phyloP scores from a whole-genome alignment of 2,888 invertebrate genomes.

The Allacma fusca region DNA sequence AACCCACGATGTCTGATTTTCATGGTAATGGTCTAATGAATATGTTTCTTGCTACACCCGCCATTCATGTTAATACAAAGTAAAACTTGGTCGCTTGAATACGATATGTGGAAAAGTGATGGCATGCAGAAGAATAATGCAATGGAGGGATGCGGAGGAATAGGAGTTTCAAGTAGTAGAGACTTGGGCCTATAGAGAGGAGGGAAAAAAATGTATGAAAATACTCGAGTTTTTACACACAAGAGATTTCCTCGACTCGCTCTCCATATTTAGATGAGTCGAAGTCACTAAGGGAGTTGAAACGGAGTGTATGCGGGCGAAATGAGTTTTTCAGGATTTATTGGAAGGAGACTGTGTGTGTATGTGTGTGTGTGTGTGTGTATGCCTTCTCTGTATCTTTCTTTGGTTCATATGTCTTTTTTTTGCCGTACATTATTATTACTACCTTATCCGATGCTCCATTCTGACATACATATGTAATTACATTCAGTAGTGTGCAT shows the following conservation, averaged over 20 bases:
- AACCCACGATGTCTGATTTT: slow-evolving; percentile 61
- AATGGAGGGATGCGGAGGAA: neutral
- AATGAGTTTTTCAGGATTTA: slow-evolving; percentile 58
- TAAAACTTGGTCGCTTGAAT: slow-evolving; percentile 26
- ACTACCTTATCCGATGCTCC: too few species aligned
- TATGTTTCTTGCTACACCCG: slow-evolving; percentile 46
- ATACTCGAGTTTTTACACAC: slow-evolving; percentile 9
- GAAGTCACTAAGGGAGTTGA: slow-evolving; percentile 28
- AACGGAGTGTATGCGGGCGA: slow-evolving; percentile 32
- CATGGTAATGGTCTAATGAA: slow-evolving; percentile 61
- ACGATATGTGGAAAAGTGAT: slow-evolving; percentile 16
- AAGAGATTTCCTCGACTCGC: slow-evolving; percentile 24
- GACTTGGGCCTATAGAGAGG: neutral
- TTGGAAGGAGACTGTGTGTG: slow-evolving; percentile 43
- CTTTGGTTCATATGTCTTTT: neutral
- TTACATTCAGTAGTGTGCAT: neutral
- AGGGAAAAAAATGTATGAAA: slow-evolving; percentile 9
- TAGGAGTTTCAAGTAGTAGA: slow-evolving; percentile 16
- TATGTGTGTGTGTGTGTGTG: neutral
- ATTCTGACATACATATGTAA: too few species aligned
- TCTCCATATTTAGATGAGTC: slow-evolving; percentile 36
- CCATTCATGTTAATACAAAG: slow-evolving; percentile 34
- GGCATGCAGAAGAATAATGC: slow-evolving; percentile 25
- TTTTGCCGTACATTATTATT: too few species aligned
- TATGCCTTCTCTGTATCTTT: neutral